Percentiles rank a stretch among this genome's conserved stretches.
These are phyloP conservation scores for Thryonomys swinderianus DNA, from an alignment of 2,113 vertebrate genomes.

Conservation along the genomic window DNA sequence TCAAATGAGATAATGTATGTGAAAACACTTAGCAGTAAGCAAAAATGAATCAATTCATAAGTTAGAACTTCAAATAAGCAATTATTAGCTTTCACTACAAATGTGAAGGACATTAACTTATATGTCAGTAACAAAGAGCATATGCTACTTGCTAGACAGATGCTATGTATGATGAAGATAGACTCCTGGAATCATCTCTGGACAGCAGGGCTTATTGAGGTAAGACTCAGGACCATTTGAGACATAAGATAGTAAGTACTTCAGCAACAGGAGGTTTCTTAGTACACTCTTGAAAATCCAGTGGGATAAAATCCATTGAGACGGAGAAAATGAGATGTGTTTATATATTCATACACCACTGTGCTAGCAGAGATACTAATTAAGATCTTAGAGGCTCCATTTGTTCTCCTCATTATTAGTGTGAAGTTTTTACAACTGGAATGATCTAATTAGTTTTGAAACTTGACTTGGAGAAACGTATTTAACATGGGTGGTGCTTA, in stretches of 20 bases:
- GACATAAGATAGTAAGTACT: neutral
- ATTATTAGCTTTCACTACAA: neutral
- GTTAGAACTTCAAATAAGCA: neutral
- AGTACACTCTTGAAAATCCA: constrained; percentile 33
- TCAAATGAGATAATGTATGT: neutral
- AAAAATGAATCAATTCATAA: neutral
- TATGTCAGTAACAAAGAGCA: neutral
- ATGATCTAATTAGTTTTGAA: constrained; percentile 47
- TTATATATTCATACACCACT: neutral
- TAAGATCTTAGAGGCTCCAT: constrained; percentile 40
- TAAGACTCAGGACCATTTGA: neutral
- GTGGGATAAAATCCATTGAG: constrained; percentile 39
- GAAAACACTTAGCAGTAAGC: neutral
- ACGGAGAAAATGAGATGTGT: neutral
- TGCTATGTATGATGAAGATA: neutral
- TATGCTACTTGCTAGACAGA: constrained; percentile 34
- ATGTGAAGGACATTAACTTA: neutral
- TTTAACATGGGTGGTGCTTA: neutral
- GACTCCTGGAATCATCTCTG: neutral
- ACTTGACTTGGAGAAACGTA: constrained; percentile 14
- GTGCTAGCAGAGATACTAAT: neutral
- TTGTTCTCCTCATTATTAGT: constrained; percentile 16
- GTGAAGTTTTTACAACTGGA: neutral
- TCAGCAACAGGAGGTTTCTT: neutral
- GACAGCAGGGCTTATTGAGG: neutral